phyloP scores from a whole-genome alignment of 2,113 vertebrate genomes.

The Psittacus erithacus region DNA sequence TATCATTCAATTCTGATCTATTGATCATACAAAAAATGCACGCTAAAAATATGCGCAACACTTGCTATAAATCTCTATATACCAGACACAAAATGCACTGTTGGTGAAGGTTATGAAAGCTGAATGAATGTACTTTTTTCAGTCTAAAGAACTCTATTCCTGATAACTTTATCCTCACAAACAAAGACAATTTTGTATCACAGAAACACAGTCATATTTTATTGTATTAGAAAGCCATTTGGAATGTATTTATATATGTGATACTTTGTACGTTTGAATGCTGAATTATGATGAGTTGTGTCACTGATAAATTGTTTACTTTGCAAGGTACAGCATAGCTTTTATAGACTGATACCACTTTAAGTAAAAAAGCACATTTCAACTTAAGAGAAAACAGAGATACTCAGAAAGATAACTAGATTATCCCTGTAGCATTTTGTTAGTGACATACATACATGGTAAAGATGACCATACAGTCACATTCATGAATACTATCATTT shows the following conservation, averaged over 20 bases:
- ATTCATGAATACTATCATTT: background rate
- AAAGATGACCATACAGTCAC: background rate
- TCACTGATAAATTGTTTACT: background rate
- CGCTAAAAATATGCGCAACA: background rate
- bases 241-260: background rate
- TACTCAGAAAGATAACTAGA: background rate
- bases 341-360: background rate
- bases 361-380: background rate
- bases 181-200: background rate
- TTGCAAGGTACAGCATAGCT: background rate
- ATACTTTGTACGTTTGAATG: background rate
- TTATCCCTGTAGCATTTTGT: background rate
- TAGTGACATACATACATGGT: background rate
- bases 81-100: background rate
- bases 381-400: background rate
- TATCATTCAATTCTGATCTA: conserved; percentile 71
- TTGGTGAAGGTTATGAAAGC: background rate
- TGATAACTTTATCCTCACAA: background rate
- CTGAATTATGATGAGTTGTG: background rate
- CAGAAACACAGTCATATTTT: background rate
- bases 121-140: background rate
- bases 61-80: conserved; percentile 33
- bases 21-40: conserved; percentile 49
- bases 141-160: background rate
- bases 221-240: background rate